Conservation (phyloP, 2,797 vertebrate species). For the Diplodus sargus region DNA sequence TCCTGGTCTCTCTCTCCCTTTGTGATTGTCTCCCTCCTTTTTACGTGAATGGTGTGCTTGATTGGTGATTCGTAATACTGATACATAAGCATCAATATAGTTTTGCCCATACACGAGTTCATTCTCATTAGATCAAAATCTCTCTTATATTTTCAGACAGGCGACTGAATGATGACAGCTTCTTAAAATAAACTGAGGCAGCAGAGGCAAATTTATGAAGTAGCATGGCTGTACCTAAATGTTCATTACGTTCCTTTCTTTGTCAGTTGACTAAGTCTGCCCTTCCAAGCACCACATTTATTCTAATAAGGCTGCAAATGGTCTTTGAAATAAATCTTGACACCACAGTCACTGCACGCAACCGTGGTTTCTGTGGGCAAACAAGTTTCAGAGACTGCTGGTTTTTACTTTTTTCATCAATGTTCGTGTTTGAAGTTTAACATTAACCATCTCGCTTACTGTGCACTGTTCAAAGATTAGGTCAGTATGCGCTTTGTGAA, state of each 20-base stretch:
- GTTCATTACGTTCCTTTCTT: conserved; percentile 36
- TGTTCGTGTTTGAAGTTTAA: neutral
- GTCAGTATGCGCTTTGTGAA: neutral
- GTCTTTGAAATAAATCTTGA: conserved; percentile 1
- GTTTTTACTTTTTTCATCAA: neutral
- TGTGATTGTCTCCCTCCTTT: neutral
- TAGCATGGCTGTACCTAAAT: conserved; percentile 23
- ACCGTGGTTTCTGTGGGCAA: neutral
- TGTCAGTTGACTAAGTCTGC: neutral
- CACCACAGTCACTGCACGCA: neutral
- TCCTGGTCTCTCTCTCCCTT: neutral
- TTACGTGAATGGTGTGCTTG: neutral
- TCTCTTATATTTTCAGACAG: neutral
- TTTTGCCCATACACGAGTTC: neutral
- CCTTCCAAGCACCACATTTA: conserved; percentile 17
- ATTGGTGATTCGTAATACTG: neutral
- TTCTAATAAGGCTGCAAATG: conserved; percentile 21
- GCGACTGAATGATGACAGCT: neutral
- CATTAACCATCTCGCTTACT: conserved; percentile 2
- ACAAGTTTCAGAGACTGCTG: neutral
- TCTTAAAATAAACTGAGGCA: conserved; percentile 10
- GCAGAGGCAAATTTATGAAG: conserved; percentile 29
- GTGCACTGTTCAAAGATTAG: conserved; percentile 19
- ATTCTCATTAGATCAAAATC: neutral
- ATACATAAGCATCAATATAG: neutral